Conservation (phyloP, 2,888 invertebrate genomes). For the Xanthorhoe designata region DNA sequence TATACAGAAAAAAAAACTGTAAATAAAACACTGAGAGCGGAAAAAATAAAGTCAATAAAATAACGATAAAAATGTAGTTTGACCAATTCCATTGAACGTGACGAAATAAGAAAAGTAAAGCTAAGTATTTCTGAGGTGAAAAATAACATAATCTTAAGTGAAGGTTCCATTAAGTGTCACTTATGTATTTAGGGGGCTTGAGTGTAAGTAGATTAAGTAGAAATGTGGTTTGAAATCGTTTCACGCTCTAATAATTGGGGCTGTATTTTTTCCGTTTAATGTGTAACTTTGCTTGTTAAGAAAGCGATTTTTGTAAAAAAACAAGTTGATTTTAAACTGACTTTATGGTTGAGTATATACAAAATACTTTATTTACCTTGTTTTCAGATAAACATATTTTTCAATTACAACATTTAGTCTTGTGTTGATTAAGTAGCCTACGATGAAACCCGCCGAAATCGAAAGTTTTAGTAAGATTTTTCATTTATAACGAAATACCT, state of each 20-base stretch:
- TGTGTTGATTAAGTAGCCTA: no score
- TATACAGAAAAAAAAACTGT: neutral
- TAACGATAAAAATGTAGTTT: constrained; percentile 13
- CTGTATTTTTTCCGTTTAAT: neutral
- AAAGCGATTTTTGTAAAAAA: neutral
- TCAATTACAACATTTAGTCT: no score
- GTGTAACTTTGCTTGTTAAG: neutral
- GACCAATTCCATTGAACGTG: constrained; percentile 27
- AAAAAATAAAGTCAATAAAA: constrained; percentile 6
- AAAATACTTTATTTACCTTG: no score
- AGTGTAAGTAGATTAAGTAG: constrained; percentile 30
- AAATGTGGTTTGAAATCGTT: constrained; percentile 19
- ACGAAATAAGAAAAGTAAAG: constrained; percentile 27
- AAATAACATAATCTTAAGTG: constrained; percentile 35
- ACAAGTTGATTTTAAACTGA: neutral
- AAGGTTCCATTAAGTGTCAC: constrained; percentile 35
- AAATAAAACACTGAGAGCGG: neutral
- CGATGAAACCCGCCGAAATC: no score
- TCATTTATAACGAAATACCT: no score
- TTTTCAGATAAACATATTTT: no score
- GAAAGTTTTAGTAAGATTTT: no score
- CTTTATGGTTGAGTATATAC: neutral
- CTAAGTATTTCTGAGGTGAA: constrained; percentile 34
- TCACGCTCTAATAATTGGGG: constrained; percentile 10
- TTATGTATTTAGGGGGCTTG: constrained; percentile 26